Conservation (phyloP, 1,140 invertebrate genomes). For the Conus ventricosus region DNA sequence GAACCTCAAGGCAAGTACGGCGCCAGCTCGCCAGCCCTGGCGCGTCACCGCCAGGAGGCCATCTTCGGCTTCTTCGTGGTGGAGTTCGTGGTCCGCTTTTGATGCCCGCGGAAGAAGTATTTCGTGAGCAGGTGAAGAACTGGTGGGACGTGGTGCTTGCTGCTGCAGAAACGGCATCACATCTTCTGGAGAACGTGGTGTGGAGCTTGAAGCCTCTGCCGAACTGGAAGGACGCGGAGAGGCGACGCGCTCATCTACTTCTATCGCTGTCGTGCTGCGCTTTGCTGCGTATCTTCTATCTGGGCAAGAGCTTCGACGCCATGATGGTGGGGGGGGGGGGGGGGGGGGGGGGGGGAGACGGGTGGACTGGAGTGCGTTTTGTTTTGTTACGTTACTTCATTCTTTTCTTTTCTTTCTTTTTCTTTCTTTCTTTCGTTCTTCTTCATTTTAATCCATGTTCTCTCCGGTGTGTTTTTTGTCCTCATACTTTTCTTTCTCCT, state of each 20-base stretch:
- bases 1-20: too few relatives aligned
- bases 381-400: neutral
- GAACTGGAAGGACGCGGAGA: neutral
- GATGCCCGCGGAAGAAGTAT: conserved; percentile 78
- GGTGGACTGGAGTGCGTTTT: too few relatives aligned
- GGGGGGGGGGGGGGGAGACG: too few relatives aligned
- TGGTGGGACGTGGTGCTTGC: conserved; percentile 37
- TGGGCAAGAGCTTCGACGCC: conserved; percentile 82
- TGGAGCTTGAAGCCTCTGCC: conserved; percentile 32
- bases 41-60: conserved; percentile 23
- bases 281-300: conserved; percentile 97
- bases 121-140: conserved; percentile 82
- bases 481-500: too few relatives aligned
- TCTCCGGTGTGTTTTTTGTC: too few relatives aligned
- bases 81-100: conserved; percentile 64
- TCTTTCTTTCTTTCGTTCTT: too few relatives aligned
- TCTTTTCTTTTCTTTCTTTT: neutral
- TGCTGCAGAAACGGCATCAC: neutral
- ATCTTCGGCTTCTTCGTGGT: conserved; percentile 74
- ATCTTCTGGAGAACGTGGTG: conserved; percentile 4
- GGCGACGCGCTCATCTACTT: conserved; percentile 48
- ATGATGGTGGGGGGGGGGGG: conserved; percentile 77
- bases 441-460: too few relatives aligned
- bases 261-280: conserved; percentile 95
- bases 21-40: neutral